Evolutionary conservation across 2,888 invertebrate genomes (phyloP).

Genomic region (Drosophila meridionalis): DNA sequence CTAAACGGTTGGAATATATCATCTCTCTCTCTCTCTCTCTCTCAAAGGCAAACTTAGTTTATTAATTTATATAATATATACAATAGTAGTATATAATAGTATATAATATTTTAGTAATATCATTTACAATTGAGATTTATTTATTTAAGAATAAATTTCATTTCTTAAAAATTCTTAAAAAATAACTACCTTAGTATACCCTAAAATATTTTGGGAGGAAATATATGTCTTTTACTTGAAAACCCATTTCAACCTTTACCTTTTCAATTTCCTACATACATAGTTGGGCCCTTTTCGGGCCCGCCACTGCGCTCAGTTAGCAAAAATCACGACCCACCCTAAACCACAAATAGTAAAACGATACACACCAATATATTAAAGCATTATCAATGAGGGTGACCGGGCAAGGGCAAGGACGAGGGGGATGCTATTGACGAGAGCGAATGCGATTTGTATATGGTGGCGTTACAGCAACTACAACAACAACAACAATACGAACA

Average conservation of each 20-base stretch:
- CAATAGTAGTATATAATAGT: too few species aligned
- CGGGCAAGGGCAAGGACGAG: constrained; percentile 10
- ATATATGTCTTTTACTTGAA: too few species aligned
- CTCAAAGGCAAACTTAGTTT: too few species aligned
- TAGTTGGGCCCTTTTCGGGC: constrained; percentile 9
- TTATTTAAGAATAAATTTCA: too few species aligned
- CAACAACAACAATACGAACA: constrained; percentile 54
- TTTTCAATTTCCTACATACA: not conserved
- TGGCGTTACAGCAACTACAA: constrained; percentile 68
- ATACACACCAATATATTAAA: constrained; percentile 82
- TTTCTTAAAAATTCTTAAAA: too few species aligned
- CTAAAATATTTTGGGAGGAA: too few species aligned
- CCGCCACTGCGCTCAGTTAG: constrained; percentile 14
- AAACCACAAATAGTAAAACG: constrained; percentile 82
- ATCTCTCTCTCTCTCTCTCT: too few species aligned
- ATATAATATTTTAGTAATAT: too few species aligned
- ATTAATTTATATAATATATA: too few species aligned
- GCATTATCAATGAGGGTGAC: constrained; percentile 67
- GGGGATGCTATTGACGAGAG: constrained; percentile 44
- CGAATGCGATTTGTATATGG: constrained; percentile 80
- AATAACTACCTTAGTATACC: too few species aligned
- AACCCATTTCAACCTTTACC: not conserved
- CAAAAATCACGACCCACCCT: constrained; percentile 83
- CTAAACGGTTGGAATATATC: too few species aligned
- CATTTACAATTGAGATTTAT: too few species aligned